Conservation (phyloP, 2,113 vertebrate genomes). For the Scolopax mira region DNA sequence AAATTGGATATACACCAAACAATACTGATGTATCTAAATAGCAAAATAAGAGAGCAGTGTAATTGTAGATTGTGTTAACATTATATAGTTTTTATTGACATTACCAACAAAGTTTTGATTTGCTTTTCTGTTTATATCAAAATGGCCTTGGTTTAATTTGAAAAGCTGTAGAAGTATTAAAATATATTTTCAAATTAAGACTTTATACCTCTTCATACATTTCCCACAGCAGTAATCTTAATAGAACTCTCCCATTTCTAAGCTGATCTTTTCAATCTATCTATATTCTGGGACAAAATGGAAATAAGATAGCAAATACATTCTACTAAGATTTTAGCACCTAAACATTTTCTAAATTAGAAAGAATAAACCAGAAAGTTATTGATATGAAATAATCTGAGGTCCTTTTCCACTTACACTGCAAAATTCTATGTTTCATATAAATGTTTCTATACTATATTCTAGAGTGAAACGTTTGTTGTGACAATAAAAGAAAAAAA, state of each 20-base stretch:
- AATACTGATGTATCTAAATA: background rate
- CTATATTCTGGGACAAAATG: background rate
- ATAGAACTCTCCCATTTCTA: background rate
- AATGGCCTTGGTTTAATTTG: background rate
- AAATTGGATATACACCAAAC: background rate
- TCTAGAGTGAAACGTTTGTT: background rate
- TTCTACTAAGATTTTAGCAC: background rate
- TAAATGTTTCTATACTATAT: background rate
- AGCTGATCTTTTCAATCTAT: background rate
- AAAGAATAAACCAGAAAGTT: background rate
- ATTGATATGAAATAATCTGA: background rate
- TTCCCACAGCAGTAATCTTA: background rate
- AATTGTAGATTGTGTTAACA: background rate
- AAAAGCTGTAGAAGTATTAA: background rate
- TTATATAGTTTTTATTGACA: background rate
- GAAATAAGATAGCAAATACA: background rate
- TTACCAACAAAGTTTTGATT: background rate
- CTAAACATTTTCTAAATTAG: background rate
- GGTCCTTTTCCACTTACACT: background rate
- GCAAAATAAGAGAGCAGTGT: background rate
- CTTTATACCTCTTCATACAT: background rate
- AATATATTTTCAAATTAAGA: background rate
- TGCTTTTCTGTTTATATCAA: background rate
- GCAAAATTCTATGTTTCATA: background rate
- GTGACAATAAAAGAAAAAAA: background rate